A percentile compares a stretch with the other conserved stretches of the same genome.
Conservation (phyloP, 2,888 invertebrate genomes). For the Trachelus tabidus region DNA sequence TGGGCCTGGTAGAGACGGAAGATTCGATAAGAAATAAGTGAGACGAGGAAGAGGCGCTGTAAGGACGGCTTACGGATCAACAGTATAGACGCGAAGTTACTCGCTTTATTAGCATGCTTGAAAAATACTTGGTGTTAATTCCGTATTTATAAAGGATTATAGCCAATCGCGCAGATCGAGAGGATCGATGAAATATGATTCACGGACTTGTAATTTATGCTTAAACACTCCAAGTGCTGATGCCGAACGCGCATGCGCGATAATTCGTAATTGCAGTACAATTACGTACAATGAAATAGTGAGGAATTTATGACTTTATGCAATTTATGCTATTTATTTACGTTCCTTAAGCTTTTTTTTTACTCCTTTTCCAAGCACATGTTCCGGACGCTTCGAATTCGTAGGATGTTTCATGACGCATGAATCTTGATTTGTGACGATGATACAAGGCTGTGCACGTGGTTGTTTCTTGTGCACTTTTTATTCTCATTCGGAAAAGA, state of each 20-base stretch:
- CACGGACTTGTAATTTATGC: not conserved
- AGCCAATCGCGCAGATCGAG: not conserved
- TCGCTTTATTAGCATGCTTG: not conserved
- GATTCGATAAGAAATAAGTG: not conserved
- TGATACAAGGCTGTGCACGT: not conserved
- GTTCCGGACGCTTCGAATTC: not conserved
- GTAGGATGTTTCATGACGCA: not conserved
- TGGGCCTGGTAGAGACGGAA: not conserved
- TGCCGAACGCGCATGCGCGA: not conserved
- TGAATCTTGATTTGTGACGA: not conserved
- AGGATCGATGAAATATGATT: not conserved
- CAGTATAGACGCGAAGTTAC: not conserved
- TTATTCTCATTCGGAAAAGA: not conserved
- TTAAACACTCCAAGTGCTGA: not conserved
- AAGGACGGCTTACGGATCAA: not conserved
- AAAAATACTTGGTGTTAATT: not conserved
- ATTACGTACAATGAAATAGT: not conserved
- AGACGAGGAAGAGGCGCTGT: not conserved
- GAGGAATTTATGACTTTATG: not conserved
- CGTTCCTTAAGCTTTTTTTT: not conserved
- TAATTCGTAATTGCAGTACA: not conserved
- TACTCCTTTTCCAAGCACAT: not conserved
- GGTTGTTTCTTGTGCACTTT: not conserved
- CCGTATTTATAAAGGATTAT: not conserved
- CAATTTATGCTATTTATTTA: not conserved